Evolutionary conservation across 2,113 vertebrate species (phyloP).

Genomic region (Petroica traversi): DNA sequence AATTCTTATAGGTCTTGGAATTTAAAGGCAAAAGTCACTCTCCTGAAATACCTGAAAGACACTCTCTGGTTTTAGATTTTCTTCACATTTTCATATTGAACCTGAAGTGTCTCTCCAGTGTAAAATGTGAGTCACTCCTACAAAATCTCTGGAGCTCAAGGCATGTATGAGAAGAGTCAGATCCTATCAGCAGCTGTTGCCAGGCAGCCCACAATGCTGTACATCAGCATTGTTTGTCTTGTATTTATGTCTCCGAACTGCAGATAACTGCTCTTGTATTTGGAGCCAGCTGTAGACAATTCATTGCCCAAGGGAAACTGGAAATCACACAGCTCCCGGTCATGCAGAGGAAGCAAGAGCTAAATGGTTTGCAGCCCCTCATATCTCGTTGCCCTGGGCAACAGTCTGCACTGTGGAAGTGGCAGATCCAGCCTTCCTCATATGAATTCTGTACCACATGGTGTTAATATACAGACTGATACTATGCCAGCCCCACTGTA

Average conservation of each 20-base stretch:
- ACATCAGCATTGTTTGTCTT: not conserved
- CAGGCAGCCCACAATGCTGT: not conserved
- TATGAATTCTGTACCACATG: not conserved
- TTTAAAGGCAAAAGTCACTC: not conserved
- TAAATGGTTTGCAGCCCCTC: constrained; percentile 7
- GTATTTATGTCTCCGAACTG: not conserved
- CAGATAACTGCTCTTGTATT: constrained; percentile 7
- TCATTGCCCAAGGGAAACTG: constrained; percentile 31
- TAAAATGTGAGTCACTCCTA: not conserved
- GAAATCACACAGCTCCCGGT: not conserved
- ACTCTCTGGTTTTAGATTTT: not conserved
- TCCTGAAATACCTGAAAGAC: not conserved
- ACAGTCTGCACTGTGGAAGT: constrained; percentile 4
- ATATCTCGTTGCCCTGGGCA: constrained; percentile 38
- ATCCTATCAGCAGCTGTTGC: not conserved
- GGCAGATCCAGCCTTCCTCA: not conserved
- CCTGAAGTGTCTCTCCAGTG: not conserved
- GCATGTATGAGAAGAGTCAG: not conserved
- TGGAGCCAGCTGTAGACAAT: not conserved
- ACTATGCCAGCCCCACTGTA: not conserved
- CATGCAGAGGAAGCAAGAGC: constrained; percentile 1
- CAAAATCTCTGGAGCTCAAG: not conserved
- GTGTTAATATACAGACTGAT: not conserved
- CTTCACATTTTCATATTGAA: not conserved
- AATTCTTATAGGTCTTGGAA: not conserved